Percentiles rank a stretch among this genome's conserved stretches.
These are phyloP conservation scores for Solen grandis DNA, from an alignment of 1,140 invertebrate species.

Conservation along the genomic window DNA sequence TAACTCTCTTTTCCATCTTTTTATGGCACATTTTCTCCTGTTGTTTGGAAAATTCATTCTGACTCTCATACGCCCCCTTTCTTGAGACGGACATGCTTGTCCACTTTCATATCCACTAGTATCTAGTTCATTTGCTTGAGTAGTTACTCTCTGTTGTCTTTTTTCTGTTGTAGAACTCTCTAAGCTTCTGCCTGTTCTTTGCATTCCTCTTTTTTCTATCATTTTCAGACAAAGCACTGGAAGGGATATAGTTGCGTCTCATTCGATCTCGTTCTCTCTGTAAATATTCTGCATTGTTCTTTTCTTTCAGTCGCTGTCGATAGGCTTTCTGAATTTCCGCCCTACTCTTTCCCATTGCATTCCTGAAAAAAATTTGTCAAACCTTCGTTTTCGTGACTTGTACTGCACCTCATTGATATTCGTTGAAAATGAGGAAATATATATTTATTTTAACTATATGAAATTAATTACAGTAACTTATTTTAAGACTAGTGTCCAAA, in stretches of 20 bases:
- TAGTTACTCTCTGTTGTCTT: not conserved
- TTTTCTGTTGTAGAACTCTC: not conserved
- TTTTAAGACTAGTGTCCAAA: not conserved
- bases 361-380: constrained; percentile 10
- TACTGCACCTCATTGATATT: too few species aligned
- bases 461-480: not conserved
- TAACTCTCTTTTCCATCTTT: constrained; percentile 34
- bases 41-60: constrained; percentile 15
- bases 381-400: constrained; percentile 14
- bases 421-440: not conserved
- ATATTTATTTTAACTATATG: not conserved
- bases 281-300: constrained; percentile 38
- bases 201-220: not conserved
- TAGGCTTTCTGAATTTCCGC: constrained; percentile 32
- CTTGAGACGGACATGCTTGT: not conserved
- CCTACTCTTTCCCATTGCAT: constrained; percentile 7
- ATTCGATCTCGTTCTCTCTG: constrained; percentile 34
- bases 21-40: constrained; percentile 24
- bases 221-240: constrained; percentile 3
- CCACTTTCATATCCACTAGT: constrained; percentile 42
- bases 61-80: not conserved
- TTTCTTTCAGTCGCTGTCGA: constrained; percentile 23
- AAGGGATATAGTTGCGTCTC: constrained; percentile 2
- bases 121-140: not conserved
- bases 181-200: not conserved